Evolutionary conservation across 2,797 vertebrate genomes (phyloP).

Genomic region (Morelia viridis): DNA sequence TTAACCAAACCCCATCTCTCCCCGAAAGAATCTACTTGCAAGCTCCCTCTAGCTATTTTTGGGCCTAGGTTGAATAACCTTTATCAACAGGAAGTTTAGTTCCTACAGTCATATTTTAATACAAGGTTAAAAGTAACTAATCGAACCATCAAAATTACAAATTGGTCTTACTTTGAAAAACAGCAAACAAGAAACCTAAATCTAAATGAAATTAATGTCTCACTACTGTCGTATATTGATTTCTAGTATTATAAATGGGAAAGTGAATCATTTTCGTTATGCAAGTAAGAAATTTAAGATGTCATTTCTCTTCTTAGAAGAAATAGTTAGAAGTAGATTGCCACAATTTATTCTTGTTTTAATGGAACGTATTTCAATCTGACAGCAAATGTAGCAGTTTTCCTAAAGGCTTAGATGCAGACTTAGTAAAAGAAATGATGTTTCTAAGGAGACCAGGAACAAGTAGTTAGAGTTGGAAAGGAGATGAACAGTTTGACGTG

Average conservation of each 20-base stretch:
- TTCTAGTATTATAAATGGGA: constrained; percentile 69
- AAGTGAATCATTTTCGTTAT: constrained; percentile 70
- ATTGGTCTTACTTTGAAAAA: constrained; percentile 72
- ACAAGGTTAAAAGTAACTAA: constrained; percentile 71
- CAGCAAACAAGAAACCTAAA: constrained; percentile 42
- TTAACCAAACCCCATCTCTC: background rate
- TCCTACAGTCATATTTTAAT: constrained; percentile 62
- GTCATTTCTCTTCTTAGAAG: constrained; percentile 61
- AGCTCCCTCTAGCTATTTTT: background rate
- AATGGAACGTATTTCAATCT: constrained; percentile 59
- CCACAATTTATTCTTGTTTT: constrained; percentile 53
- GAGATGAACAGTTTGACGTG: background rate
- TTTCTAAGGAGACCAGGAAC: constrained; percentile 2
- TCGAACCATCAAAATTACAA: constrained; percentile 76
- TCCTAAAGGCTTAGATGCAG: constrained; percentile 35
- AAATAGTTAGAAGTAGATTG: constrained; percentile 64
- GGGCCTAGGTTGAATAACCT: background rate
- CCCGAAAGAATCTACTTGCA: background rate
- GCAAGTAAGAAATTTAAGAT: constrained; percentile 69
- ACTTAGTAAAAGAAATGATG: background rate
- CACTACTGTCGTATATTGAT: constrained; percentile 70
- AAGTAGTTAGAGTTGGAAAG: constrained; percentile 9
- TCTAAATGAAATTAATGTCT: constrained; percentile 75
- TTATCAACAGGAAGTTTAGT: constrained; percentile 54
- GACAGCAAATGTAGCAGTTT: constrained; percentile 40